phyloP scores from a whole-genome alignment of 2,797 vertebrate genomes.

The Lithobates pipiens region DNA sequence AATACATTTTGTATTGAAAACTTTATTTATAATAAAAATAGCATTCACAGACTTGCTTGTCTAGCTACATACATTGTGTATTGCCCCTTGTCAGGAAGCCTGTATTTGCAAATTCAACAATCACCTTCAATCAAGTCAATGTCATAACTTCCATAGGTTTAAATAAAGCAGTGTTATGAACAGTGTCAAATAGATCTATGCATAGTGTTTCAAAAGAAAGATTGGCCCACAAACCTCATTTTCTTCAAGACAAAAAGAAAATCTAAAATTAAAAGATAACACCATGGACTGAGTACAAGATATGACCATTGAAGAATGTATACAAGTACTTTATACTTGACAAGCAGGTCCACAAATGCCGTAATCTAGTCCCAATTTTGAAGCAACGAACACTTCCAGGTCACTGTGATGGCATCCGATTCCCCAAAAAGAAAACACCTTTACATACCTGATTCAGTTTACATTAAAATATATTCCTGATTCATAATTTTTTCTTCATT shows the following conservation, averaged over 20 bases:
- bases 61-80: slow-evolving; percentile 96
- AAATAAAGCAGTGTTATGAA: slow-evolving; percentile 96
- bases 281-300: slow-evolving; percentile 89
- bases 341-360: slow-evolving; percentile 90
- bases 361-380: slow-evolving; percentile 74
- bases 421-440: slow-evolving; percentile 80
- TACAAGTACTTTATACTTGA: slow-evolving; percentile 92
- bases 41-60: slow-evolving; percentile 94
- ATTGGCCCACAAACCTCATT: slow-evolving; percentile 96
- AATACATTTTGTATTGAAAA: slow-evolving; percentile 87
- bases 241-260: slow-evolving; percentile 87
- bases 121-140: slow-evolving; percentile 91
- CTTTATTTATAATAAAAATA: slow-evolving; percentile 99
- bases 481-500: slow-evolving; percentile 83
- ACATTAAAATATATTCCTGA: slow-evolving; percentile 94
- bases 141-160: slow-evolving; percentile 90
- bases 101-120: slow-evolving; percentile 87
- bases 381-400: slow-evolving; percentile 87
- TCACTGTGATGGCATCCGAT: slow-evolving; percentile 86
- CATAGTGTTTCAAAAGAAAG: slow-evolving; percentile 95
- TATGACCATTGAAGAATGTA: slow-evolving; percentile 89
- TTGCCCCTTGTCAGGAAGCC: slow-evolving; percentile 91
- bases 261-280: slow-evolving; percentile 67
- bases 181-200: slow-evolving; percentile 99
- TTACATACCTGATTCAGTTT: slow-evolving; percentile 98